Conservation (phyloP, 2,888 invertebrate species). For the Mimachlamys varia region DNA sequence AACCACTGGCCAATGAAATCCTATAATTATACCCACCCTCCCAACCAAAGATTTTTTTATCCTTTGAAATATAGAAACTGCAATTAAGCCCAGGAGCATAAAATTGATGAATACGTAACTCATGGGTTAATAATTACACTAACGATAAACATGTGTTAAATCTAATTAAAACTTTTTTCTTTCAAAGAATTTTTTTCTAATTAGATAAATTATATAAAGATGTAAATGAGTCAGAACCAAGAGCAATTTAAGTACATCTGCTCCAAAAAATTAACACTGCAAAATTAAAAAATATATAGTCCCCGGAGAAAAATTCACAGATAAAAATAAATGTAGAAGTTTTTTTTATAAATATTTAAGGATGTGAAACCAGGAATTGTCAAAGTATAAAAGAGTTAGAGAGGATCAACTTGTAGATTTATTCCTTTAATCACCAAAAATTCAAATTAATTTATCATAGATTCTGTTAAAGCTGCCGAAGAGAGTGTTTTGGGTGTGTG, state of each 20-base stretch:
- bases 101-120: not conserved
- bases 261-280: not conserved
- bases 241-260: not conserved
- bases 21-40: not conserved
- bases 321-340: not conserved
- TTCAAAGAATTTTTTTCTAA: not conserved
- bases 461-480: too few relatives aligned
- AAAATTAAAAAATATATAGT: not conserved
- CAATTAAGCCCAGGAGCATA: not conserved
- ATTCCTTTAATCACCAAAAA: too few relatives aligned
- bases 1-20: not conserved
- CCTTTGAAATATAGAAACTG: not conserved
- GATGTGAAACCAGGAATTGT: too few relatives aligned
- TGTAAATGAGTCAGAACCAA: not conserved
- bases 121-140: not conserved
- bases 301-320: not conserved
- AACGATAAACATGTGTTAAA: not conserved
- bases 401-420: too few relatives aligned
- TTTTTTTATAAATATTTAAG: too few relatives aligned
- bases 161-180: not conserved
- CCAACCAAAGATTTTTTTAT: not conserved
- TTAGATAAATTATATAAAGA: not conserved
- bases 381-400: too few relatives aligned
- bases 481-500: too few relatives aligned
- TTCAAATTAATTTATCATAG: too few relatives aligned